These are phyloP conservation scores for Oreochromis niloticus DNA, from an alignment of 2,113 vertebrate species.

Conservation along the genomic window DNA sequence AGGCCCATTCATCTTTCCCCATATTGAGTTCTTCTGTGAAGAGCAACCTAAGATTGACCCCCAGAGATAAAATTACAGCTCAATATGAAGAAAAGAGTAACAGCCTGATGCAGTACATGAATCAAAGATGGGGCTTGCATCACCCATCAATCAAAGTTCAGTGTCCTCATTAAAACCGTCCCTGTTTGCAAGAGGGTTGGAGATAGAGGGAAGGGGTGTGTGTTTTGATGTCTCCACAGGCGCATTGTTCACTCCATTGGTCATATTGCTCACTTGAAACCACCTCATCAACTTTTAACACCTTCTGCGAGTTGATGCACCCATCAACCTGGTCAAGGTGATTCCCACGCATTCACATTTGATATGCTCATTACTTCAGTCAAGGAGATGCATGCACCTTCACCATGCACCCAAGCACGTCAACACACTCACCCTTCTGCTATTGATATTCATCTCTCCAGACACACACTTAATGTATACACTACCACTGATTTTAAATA, in stretches of 20 bases:
- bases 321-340: conserved; percentile 49
- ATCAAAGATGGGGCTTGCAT: not conserved
- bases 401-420: not conserved
- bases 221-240: conserved; percentile 3
- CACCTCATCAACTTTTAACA: conserved; percentile 58
- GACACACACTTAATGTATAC: not conserved
- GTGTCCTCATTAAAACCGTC: conserved; percentile 27
- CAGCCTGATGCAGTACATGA: not conserved
- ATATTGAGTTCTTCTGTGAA: conserved; percentile 3
- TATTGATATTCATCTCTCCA: not conserved
- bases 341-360: not conserved
- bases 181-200: conserved; percentile 1
- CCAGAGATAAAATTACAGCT: conserved; percentile 24
- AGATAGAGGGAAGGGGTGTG: not conserved
- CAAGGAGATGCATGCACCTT: conserved; percentile 31
- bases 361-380: conserved; percentile 34
- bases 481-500: not conserved
- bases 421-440: not conserved
- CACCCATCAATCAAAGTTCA: conserved; percentile 33
- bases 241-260: conserved; percentile 49
- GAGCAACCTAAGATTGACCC: conserved; percentile 33
- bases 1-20: conserved; percentile 6
- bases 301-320: conserved; percentile 22
- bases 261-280: conserved; percentile 44
- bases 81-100: conserved; percentile 18